Evolutionary conservation across 2,797 vertebrate genomes (phyloP), one percentile per base, ranked within the genome.

Genomic region (Lophura swinhoii): DNA sequence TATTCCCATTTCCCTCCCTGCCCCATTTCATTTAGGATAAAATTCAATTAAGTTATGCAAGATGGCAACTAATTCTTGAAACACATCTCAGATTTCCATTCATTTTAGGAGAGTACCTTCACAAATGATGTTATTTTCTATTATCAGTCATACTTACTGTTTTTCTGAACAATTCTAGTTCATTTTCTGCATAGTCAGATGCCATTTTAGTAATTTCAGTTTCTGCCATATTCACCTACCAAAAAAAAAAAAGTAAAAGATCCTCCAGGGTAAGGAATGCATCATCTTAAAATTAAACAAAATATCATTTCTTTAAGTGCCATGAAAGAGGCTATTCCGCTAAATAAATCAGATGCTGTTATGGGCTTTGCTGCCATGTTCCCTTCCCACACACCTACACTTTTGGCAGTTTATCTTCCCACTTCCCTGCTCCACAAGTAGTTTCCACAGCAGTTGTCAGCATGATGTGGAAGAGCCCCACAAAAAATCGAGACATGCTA

Each of bases 101-200:
- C 41, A 39, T 81, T 95, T 84, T 67, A 84, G 33, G 43, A 67
- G 59, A 64, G 78, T 49, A 69, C 2, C 8, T 60, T 82, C 58
- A 72, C 10, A n/a, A 37, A 75, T 55, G 59, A 76, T 31, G 55
- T 21, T 7, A 10, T 64, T 84, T 64, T 33, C 12, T 29, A 53
- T 12, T 20, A 75, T 23, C 9, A 67, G 22, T 28, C 18, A 14
- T 75, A 97, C 98, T 98, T 94, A 99, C 99, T 1, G 98, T 98
- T 98, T 99, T 99, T 88, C 98, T 98, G 91, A 99, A 99, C 67
- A 99, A 94, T 95, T 99, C 99, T 82, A 99, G 95, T 77, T 99
- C 99, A 20, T 97, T 99, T 96, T 99, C 99, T 3, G 99, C 97
- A 91, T 99, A 99, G 97, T 99, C 98, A 6, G 98, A 98, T 1